phyloP scores from a whole-genome alignment of 1,140 invertebrate genomes.

The Spodoptera frugiperda region DNA sequence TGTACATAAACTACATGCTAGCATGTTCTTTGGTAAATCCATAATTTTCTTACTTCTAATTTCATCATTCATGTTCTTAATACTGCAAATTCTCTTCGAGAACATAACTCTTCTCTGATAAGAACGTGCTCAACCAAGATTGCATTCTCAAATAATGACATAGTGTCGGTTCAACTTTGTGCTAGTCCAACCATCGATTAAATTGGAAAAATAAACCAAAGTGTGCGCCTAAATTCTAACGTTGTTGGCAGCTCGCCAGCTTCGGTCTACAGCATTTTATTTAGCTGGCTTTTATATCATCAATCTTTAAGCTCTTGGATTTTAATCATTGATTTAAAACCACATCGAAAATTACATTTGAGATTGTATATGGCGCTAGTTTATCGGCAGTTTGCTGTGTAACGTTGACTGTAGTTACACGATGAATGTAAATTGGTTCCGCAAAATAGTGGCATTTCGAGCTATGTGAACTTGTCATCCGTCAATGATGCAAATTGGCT shows the following conservation, averaged over 20 bases:
- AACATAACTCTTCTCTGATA: background rate
- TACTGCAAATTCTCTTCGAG: background rate
- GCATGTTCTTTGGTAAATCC: too few relatives aligned
- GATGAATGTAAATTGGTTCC: background rate
- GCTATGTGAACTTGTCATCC: background rate
- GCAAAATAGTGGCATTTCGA: background rate
- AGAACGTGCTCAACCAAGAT: background rate
- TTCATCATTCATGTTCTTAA: too few relatives aligned
- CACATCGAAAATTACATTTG: background rate
- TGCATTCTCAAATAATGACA: background rate
- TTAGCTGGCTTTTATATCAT: background rate
- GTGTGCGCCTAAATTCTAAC: slow-evolving; percentile 5
- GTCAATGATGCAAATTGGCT: background rate
- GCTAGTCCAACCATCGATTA: slow-evolving; percentile 16
- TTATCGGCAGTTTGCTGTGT: background rate
- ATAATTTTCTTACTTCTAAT: too few relatives aligned
- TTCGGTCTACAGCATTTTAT: background rate
- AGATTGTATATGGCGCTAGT: background rate
- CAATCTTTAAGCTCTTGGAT: background rate
- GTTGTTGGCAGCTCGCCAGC: slow-evolving; percentile 30
- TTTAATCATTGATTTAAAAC: slow-evolving; percentile 8
- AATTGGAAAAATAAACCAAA: slow-evolving; percentile 44
- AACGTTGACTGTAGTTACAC: background rate
- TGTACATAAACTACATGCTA: too few relatives aligned
- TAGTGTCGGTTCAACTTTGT: background rate